phyloP scores from a whole-genome alignment of 2,888 invertebrate species.

The Pterostichus madidus region DNA sequence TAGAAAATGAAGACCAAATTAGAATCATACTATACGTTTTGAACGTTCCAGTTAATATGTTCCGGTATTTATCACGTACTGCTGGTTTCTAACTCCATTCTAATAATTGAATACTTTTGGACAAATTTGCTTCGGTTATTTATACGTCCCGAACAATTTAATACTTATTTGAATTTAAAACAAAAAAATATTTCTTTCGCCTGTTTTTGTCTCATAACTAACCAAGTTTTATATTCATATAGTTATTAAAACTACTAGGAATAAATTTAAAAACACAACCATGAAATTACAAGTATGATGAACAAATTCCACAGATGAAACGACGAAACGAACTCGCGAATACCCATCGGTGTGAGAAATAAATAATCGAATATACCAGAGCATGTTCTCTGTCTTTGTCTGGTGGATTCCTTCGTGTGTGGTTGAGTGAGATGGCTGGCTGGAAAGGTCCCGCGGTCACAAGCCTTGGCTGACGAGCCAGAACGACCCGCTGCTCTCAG shows the following conservation, averaged over 20 bases:
- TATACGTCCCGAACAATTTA: neutral
- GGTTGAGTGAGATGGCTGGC: neutral
- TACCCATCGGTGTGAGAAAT: slow-evolving; percentile 22
- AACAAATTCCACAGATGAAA: slow-evolving; percentile 18
- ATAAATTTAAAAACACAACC: neutral
- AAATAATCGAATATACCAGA: slow-evolving; percentile 35
- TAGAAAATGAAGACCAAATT: too few species aligned
- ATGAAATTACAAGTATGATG: slow-evolving; percentile 24
- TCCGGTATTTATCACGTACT: slow-evolving; percentile 2
- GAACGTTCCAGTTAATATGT: neutral
- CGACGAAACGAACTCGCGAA: neutral
- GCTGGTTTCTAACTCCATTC: neutral
- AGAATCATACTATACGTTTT: too few species aligned
- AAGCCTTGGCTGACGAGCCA: slow-evolving; percentile 9
- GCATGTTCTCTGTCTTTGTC: neutral
- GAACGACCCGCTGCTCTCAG: slow-evolving; percentile 9
- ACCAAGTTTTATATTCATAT: slow-evolving; percentile 4
- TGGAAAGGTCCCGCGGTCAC: slow-evolving; percentile 23
- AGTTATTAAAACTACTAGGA: slow-evolving; percentile 1
- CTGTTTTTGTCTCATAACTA: slow-evolving; percentile 14
- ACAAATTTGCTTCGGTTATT: neutral
- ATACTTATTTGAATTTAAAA: neutral
- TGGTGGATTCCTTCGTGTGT: neutral
- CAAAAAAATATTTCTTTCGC: neutral
- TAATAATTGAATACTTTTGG: neutral